Conservation (phyloP, 2,888 invertebrate species). For the Pristionchus mayeri region DNA sequence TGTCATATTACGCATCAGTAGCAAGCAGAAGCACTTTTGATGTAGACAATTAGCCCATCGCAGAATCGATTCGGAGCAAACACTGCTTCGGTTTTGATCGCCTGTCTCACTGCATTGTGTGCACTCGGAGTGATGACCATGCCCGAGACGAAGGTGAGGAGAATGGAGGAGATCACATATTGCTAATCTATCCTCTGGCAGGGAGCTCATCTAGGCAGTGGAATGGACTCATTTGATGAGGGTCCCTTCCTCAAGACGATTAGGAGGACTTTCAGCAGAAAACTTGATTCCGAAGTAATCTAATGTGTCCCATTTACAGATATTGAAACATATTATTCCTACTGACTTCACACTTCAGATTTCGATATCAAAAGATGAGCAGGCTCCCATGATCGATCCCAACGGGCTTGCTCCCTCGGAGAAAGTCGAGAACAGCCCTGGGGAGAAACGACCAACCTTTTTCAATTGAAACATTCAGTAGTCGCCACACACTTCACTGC, state of each 20-base stretch:
- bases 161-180: too few relatives aligned
- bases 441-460: not conserved
- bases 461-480: not conserved
- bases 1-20: too few relatives aligned
- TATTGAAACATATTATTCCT: too few relatives aligned
- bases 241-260: conserved; percentile 22
- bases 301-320: too few relatives aligned
- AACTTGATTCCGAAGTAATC: not conserved
- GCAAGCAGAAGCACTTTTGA: too few relatives aligned
- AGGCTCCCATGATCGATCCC: not conserved
- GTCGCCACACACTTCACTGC: too few relatives aligned
- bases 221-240: conserved; percentile 29
- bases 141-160: conserved; percentile 44
- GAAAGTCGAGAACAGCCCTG: not conserved
- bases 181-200: not conserved
- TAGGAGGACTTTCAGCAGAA: not conserved
- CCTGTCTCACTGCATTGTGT: not conserved
- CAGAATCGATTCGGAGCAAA: conserved; percentile 22
- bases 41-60: not conserved
- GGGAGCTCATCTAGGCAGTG: conserved; percentile 22
- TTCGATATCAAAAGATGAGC: not conserved
- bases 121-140: conserved; percentile 27
- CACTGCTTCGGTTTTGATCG: conserved; percentile 8
- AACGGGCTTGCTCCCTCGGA: not conserved
- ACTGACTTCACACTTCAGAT: not conserved